Evolutionary conservation across 2,888 invertebrate genomes (phyloP).

Genomic region (Epinotia ramella): DNA sequence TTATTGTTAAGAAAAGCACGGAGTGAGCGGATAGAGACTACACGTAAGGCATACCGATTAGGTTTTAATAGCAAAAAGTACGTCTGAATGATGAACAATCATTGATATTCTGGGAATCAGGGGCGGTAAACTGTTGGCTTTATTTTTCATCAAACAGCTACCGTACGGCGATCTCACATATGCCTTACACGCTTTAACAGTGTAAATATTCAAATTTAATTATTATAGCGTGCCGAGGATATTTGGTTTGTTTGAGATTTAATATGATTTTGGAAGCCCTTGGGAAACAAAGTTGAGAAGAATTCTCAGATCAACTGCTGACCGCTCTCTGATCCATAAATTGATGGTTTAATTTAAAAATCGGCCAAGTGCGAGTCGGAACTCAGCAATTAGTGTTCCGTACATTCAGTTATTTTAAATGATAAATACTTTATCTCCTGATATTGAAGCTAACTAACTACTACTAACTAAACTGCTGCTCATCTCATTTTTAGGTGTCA

Average conservation of each 20-base stretch:
- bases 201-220: constrained; percentile 41
- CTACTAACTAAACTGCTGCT: no score
- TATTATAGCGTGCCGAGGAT: constrained; percentile 35
- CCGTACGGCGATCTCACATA: constrained; percentile 27
- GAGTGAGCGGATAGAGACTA: constrained; percentile 66
- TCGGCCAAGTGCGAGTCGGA: no score
- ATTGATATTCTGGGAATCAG: constrained; percentile 70
- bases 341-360: not conserved
- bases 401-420: no score
- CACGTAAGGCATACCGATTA: constrained; percentile 70
- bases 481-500: no score
- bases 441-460: no score
- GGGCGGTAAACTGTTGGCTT: constrained; percentile 50
- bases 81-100: constrained; percentile 68
- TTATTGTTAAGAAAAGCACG: constrained; percentile 72
- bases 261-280: not conserved
- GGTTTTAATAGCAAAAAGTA: constrained; percentile 74
- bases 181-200: constrained; percentile 17
- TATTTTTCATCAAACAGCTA: constrained; percentile 43
- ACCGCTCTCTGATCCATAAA: not conserved
- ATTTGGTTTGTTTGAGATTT: constrained; percentile 6
- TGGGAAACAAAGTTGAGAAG: constrained; percentile 12
- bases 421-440: no score
- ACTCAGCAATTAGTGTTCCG: no score
- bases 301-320: not conserved